phyloP scores from a whole-genome alignment of 2,113 vertebrate species.

The Lampris megalopsis region DNA sequence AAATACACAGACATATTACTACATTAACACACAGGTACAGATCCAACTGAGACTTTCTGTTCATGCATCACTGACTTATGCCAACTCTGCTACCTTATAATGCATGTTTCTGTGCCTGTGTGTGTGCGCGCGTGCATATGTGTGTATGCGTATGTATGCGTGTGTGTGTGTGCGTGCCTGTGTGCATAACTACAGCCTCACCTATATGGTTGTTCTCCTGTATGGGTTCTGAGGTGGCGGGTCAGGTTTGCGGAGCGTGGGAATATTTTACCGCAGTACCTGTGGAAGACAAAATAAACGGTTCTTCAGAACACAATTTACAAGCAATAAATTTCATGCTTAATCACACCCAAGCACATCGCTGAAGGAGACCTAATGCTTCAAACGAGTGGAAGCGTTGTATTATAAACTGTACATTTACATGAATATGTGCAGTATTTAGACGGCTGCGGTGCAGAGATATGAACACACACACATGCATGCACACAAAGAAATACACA shows the following conservation, averaged over 20 bases:
- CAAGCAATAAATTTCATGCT: background rate
- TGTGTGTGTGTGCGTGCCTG: conserved; percentile 15
- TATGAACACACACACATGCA: background rate
- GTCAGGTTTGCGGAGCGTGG: conserved; percentile 98
- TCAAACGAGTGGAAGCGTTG: too few species aligned
- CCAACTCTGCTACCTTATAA: too few species aligned
- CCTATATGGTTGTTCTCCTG: conserved; percentile 98
- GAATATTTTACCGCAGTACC: conserved; percentile 99
- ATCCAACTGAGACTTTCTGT: too few species aligned
- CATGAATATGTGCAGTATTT: too few species aligned
- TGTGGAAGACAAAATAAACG: conserved; percentile 72
- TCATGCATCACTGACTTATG: too few species aligned
- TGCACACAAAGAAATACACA: background rate
- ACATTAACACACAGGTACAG: background rate
- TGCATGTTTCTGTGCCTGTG: too few species aligned
- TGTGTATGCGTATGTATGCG: conserved; percentile 25
- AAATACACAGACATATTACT: conserved; percentile 3
- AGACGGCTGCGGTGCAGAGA: background rate
- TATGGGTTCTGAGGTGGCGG: conserved; percentile 96
- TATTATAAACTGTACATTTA: too few species aligned
- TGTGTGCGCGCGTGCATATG: background rate
- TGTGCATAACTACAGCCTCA: conserved; percentile 61
- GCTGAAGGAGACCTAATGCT: too few species aligned
- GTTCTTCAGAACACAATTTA: background rate
- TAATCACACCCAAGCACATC: too few species aligned